A percentile compares a stretch with the other conserved stretches of the same genome.
Conservation (phyloP, 1,140 invertebrate genomes). For the Plutomurus gul region DNA sequence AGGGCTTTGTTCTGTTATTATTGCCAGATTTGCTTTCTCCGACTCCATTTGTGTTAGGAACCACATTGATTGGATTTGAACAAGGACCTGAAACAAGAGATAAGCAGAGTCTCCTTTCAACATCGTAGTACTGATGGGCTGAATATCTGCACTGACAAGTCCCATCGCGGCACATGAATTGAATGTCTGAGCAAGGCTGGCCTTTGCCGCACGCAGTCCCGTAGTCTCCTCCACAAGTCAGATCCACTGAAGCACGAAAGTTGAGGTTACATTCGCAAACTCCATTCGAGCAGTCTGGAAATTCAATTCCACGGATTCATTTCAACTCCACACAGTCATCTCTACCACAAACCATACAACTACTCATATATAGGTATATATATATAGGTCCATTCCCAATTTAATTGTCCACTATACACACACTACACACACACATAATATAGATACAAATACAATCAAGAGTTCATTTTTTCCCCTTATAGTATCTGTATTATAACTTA, state of each 20-base stretch:
- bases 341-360: no score
- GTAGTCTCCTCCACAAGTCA: slow-evolving; percentile 14
- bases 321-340: slow-evolving; percentile 7
- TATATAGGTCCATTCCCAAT: no score
- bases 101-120: not conserved
- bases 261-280: slow-evolving; percentile 8
- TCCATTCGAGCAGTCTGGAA: slow-evolving; percentile 16
- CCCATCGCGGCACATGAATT: slow-evolving; percentile 14
- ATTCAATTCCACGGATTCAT: not conserved
- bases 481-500: no score
- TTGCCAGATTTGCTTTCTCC: not conserved
- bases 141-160: slow-evolving; percentile 30
- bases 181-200: slow-evolving; percentile 16
- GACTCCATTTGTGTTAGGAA: not conserved
- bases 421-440: no score
- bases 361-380: no score
- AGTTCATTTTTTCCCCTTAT: no score
- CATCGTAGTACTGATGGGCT: slow-evolving; percentile 20
- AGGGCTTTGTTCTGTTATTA: not conserved
- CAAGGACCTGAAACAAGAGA: slow-evolving; percentile 26
- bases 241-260: not conserved
- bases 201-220: slow-evolving; percentile 7
- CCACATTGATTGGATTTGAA: not conserved
- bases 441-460: no score
- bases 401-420: no score